These are phyloP conservation scores for Craniophora ligustri DNA, from an alignment of 2,888 invertebrate species.

Conservation along the genomic window DNA sequence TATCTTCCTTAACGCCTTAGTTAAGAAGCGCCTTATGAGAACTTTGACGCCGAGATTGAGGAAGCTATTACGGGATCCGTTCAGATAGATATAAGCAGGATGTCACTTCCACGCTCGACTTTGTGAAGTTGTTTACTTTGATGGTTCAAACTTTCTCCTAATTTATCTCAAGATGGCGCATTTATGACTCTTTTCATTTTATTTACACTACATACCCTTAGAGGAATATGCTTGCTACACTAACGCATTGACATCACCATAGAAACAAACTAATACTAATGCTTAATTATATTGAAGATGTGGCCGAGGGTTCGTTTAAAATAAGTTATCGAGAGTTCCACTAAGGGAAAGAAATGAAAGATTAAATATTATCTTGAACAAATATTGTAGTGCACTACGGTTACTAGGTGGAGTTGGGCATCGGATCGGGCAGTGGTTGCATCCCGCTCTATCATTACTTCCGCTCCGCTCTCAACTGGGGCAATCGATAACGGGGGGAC, in stretches of 20 bases:
- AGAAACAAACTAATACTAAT: slow-evolving; percentile 32
- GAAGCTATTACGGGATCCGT: slow-evolving; percentile 87
- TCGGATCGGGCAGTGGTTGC: slow-evolving; percentile 85
- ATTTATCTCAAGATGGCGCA: slow-evolving; percentile 71
- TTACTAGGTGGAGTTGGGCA: slow-evolving; percentile 80
- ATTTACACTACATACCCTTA: slow-evolving; percentile 18
- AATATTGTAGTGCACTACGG: slow-evolving; percentile 84
- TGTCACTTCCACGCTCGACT: slow-evolving; percentile 87
- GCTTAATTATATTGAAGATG: slow-evolving; percentile 51
- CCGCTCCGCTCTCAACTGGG: slow-evolving; percentile 90
- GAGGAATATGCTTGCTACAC: neutral
- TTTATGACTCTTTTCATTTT: slow-evolving; percentile 50
- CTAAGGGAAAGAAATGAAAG: slow-evolving; percentile 72
- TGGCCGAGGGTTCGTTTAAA: slow-evolving; percentile 46
- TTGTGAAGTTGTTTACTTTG: slow-evolving; percentile 86
- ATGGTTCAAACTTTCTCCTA: slow-evolving; percentile 79
- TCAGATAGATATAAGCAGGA: slow-evolving; percentile 86
- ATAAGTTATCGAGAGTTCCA: slow-evolving; percentile 61
- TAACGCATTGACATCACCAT: slow-evolving; percentile 1
- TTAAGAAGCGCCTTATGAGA: slow-evolving; percentile 88
- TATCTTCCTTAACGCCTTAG: slow-evolving; percentile 88
- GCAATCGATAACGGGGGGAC: slow-evolving; percentile 89
- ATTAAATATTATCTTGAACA: slow-evolving; percentile 82
- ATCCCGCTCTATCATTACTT: slow-evolving; percentile 87
- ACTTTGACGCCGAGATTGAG: slow-evolving; percentile 88